phyloP scores from a whole-genome alignment of 2,113 vertebrate species.

The Periophthalmus modestus region DNA sequence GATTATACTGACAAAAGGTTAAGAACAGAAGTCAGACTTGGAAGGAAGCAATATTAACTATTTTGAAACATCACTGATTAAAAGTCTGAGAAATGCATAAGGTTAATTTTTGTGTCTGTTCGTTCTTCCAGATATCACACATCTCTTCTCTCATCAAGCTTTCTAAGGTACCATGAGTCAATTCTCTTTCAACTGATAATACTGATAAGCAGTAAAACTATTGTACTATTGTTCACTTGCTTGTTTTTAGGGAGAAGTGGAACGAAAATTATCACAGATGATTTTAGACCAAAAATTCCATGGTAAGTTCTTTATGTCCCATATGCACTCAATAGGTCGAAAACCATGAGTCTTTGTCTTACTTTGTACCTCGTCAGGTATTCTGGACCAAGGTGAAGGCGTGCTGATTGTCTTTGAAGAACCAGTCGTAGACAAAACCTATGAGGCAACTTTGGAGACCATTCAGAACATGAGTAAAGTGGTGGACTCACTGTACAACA shows the following conservation, averaged over 20 bases:
- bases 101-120: background rate
- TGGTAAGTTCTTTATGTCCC: constrained; percentile 69
- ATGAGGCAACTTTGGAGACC: constrained; percentile 91
- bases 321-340: background rate
- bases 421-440: constrained; percentile 94
- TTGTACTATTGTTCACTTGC: background rate
- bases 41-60: no score
- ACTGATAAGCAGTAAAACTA: background rate
- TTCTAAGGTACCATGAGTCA: constrained; percentile 80
- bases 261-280: constrained; percentile 97
- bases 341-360: no score
- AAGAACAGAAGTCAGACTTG: no score
- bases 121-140: constrained; percentile 85
- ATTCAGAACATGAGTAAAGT: constrained; percentile 99
- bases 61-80: no score
- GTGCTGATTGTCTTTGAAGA: constrained; percentile 94
- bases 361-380: constrained; percentile 74
- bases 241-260: constrained; percentile 85
- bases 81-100: background rate
- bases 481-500: constrained; percentile 98
- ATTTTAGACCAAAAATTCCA: constrained; percentile 97
- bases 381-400: constrained; percentile 95
- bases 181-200: background rate
- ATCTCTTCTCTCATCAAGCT: constrained; percentile 96
- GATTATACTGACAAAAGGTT: no score